Evolutionary conservation across 2,797 vertebrate genomes (phyloP), one percentile per base, ranked within the genome.

Genomic region (Anisognathus igniventris): DNA sequence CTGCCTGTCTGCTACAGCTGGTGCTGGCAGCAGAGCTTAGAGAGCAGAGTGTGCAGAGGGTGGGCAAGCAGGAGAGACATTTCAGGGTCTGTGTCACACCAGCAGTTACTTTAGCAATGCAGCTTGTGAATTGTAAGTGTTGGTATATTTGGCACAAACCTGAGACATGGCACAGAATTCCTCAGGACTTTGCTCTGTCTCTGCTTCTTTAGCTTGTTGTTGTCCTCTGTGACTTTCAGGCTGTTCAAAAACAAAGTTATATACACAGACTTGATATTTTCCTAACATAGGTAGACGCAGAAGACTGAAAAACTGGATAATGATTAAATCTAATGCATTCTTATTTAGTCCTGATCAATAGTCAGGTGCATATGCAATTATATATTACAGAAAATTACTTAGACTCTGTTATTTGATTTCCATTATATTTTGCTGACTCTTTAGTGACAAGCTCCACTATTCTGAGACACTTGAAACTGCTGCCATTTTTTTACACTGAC

Each of bases 391-490:
- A 89, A 79, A 91, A 92, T 64, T 0, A 56, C 81, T 66, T 53
- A 27, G 77, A 45, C 45, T 53, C 37, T 76, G 33, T 86, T 75
- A 56, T 60, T 82, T 82, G 60, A 62, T 86, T 89, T 87, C 56
- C 33, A 11, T 79, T 67, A 7, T 21, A 40, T 66, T 92, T 91
- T 87, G 64, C 71, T 93, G 86, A 85, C 54, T 75, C 31, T 54
- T 73, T 48, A 85, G 39, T 31, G 23, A 30, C 23, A 86, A 78
- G 31, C n/a, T 77, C 14, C 0, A 1, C 56, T 90, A 19, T 22
- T 72, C 47, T 51, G 61, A 66, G 44, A 58, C 19, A 17, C 33
- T 79, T 84, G 31, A 68, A 94, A 85, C 31, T 21, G 13, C 51
- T 70, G 71, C 42, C 47, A 5, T 17, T 54, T 60, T 94, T 93